Base-by-base conservation (phyloP, 2,113 vertebrate species). In the Bubo scandiacus region DNA sequence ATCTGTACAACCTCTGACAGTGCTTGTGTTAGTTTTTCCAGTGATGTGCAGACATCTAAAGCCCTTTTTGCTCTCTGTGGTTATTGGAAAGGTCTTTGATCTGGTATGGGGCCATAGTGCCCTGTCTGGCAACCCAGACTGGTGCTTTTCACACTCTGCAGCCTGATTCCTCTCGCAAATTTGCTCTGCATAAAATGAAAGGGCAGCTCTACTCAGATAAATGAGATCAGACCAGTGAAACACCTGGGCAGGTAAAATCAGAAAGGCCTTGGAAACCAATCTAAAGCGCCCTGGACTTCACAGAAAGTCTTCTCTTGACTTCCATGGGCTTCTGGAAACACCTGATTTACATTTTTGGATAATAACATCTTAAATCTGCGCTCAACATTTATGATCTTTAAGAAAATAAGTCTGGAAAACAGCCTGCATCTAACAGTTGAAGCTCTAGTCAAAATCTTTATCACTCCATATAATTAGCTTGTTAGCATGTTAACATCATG, bases 21-120 rank as follows among this genome's bases (percentile, higher is more conserved):
- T 9, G 15, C 16, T 70, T 72, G 20, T 83, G 63, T 82, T 92
- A 70, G 19, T 57, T 91, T 82, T 94, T 92, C 86, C 92, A 88
- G 75, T 32, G 38, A 30, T 70, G 78, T 84, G n/a, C 87, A 88
- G 87, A 68, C 90, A 87, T 68, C 47, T 91, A 57, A 93, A 96
- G 63, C 11, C 3, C 36, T 63, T 95, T 94, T 94, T 85, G 62
- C 63, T 81, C 49, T 68, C 74, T 83, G 43, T 92, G 86, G 92
- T 90, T 65, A 51, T 12, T 79, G 18, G 30, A 66, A 93, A 80
- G 42, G 68, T 51, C 82, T 94, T 96, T 95, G 65, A 94, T 83
- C 81, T 80, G 12, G 26, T 58, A 55, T 29, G 7, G 32, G 85
- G 12, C 17, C 66, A 47, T 51, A 84, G 67, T 3, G 0, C 63